Percentiles rank a stretch among this genome's conserved stretches.
Evolutionary conservation across 2,888 invertebrate genomes (phyloP).

Genomic region (Chouioia cunea): DNA sequence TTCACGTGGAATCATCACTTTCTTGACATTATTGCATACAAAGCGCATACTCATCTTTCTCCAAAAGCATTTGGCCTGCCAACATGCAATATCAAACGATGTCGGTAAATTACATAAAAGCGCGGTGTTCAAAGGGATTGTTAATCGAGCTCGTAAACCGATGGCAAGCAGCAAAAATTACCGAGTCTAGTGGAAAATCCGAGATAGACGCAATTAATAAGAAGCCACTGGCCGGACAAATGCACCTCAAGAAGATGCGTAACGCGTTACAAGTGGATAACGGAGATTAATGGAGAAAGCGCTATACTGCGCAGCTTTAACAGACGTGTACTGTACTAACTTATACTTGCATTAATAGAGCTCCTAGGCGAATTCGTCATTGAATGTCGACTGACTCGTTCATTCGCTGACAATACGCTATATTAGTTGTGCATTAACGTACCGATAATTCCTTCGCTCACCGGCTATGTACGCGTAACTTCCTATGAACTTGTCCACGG

Average conservation of each 20-base stretch:
- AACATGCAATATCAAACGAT: background rate
- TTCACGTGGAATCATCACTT: background rate
- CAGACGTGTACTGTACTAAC: background rate
- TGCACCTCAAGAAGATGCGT: background rate
- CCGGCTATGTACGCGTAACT: background rate
- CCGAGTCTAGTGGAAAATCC: background rate
- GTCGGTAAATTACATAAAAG: slow-evolving; percentile 11
- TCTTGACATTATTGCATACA: slow-evolving; percentile 1
- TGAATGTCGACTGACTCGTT: background rate
- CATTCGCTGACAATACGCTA: too few relatives aligned
- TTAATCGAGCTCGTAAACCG: slow-evolving; percentile 16
- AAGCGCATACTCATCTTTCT: too few relatives aligned
- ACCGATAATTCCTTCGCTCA: slow-evolving; percentile 7
- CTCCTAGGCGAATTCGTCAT: slow-evolving; percentile 14
- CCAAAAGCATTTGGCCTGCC: too few relatives aligned
- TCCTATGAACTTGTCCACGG: background rate
- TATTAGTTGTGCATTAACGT: background rate
- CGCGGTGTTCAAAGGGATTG: background rate
- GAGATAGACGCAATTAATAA: slow-evolving; percentile 12
- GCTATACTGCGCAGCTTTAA: background rate
- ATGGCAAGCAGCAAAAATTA: background rate
- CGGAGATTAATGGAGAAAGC: slow-evolving; percentile 36
- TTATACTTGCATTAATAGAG: too few relatives aligned
- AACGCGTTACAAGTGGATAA: slow-evolving; percentile 10
- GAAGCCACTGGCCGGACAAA: background rate